phyloP scores from a whole-genome alignment of 2,113 vertebrate species.

The Numenius arquata region DNA sequence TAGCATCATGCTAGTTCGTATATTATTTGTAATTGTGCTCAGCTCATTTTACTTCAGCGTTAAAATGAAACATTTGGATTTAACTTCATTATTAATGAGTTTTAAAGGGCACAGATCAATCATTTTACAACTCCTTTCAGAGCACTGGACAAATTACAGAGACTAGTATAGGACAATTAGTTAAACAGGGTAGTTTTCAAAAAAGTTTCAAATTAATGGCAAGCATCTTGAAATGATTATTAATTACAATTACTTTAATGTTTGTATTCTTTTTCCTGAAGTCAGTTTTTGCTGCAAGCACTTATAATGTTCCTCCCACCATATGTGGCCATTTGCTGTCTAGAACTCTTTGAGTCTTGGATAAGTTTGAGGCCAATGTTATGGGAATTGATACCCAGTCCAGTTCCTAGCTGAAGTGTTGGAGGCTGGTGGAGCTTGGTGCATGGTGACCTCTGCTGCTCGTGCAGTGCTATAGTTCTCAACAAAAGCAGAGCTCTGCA shows the following conservation, averaged over 20 bases:
- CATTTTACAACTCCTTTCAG: background rate
- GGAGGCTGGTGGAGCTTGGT: constrained; percentile 20
- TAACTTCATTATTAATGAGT: background rate
- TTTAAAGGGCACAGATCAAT: background rate
- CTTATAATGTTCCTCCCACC: background rate
- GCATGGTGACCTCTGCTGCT: constrained; percentile 65
- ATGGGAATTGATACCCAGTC: background rate
- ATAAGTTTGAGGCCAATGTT: background rate
- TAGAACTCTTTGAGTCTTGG: constrained; percentile 16
- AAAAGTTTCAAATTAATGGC: constrained; percentile 26
- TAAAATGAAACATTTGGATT: constrained; percentile 11
- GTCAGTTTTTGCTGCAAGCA: constrained; percentile 27
- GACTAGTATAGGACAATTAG: background rate
- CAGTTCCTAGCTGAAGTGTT: background rate
- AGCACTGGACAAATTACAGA: background rate
- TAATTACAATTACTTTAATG: constrained; percentile 46
- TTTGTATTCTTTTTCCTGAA: constrained; percentile 14
- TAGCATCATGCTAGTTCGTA: background rate
- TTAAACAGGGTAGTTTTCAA: constrained; percentile 51
- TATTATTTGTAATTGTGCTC: background rate
- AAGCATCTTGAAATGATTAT: constrained; percentile 65
- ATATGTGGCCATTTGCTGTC: background rate
- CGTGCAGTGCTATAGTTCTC: background rate
- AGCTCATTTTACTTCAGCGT: background rate
- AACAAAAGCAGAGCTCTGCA: background rate